These are phyloP conservation scores for Rhingia rostrata DNA, from an alignment of 2,888 invertebrate genomes.

Conservation along the genomic window DNA sequence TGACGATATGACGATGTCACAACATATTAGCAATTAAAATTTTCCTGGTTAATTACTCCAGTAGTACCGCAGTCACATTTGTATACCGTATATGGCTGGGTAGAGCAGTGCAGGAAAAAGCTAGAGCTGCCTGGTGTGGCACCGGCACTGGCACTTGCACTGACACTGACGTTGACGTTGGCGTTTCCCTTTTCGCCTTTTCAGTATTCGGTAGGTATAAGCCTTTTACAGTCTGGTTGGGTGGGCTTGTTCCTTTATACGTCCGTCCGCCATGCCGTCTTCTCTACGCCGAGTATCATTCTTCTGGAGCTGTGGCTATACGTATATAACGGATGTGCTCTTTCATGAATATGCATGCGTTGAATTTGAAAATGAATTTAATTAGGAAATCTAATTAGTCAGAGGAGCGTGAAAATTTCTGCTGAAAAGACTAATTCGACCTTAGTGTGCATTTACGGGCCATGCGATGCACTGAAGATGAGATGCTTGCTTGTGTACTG, in stretches of 20 bases:
- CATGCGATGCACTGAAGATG: conserved; percentile 17
- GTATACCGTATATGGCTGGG: background rate
- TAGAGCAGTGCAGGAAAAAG: conserved; percentile 30
- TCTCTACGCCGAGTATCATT: conserved; percentile 17
- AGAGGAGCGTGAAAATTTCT: conserved; percentile 81
- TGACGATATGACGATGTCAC: conserved; percentile 75
- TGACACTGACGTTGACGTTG: too few species aligned
- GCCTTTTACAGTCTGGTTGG: conserved; percentile 50
- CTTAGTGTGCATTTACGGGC: conserved; percentile 64
- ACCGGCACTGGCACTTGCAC: too few species aligned
- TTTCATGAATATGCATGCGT: conserved; percentile 77
- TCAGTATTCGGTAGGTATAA: conserved; percentile 10
- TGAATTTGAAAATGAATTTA: conserved; percentile 78
- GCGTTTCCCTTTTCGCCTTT: conserved; percentile 45
- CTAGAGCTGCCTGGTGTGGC: conserved; percentile 50
- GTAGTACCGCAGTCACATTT: conserved; percentile 43
- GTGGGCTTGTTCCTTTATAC: conserved; percentile 35
- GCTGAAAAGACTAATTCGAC: conserved; percentile 74
- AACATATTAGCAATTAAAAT: conserved; percentile 83
- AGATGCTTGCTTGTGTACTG: conserved; percentile 1
- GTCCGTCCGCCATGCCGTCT: background rate
- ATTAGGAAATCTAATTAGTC: conserved; percentile 83
- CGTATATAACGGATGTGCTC: conserved; percentile 54
- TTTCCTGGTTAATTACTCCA: conserved; percentile 82
- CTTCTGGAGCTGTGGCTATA: conserved; percentile 33